A percentile compares a stretch with the other conserved stretches of the same genome.
Conservation (phyloP, 2,113 vertebrate species). For the Syngnathus floridae region DNA sequence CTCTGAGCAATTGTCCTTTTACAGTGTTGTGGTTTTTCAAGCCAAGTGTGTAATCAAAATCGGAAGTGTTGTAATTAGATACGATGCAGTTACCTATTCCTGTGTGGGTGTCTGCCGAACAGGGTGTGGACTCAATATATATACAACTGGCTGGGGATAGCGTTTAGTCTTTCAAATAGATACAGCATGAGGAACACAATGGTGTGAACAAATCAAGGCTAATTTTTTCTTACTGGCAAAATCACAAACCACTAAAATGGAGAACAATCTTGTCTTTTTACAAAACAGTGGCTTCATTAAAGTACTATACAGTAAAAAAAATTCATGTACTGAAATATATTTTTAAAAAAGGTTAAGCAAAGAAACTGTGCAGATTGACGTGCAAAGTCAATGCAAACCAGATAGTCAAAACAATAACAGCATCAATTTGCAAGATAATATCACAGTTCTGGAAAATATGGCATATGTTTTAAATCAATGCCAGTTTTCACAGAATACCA, state of each 20-base stretch:
- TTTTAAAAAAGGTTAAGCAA: slow-evolving; percentile 1
- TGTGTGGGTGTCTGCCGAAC: slow-evolving; percentile 63
- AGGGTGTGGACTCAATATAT: slow-evolving; percentile 51
- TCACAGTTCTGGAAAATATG: slow-evolving; percentile 38
- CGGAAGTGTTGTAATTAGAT: slow-evolving; percentile 68
- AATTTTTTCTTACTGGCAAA: too few relatives aligned
- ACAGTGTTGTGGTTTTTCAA: slow-evolving; percentile 71
- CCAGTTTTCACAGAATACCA: slow-evolving; percentile 24
- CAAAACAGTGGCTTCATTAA: too few relatives aligned
- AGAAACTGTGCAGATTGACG: slow-evolving; percentile 37
- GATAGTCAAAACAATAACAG: slow-evolving; percentile 61
- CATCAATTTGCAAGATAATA: slow-evolving; percentile 46
- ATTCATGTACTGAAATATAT: not conserved
- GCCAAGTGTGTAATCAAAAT: slow-evolving; percentile 70
- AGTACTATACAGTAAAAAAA: too few relatives aligned
- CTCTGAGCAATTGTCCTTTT: slow-evolving; percentile 72
- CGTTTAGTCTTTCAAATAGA: not conserved
- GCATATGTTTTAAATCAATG: slow-evolving; percentile 54
- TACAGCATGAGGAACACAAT: not conserved
- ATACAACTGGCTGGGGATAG: not conserved
- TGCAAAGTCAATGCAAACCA: slow-evolving; percentile 41
- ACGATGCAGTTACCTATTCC: slow-evolving; percentile 63
- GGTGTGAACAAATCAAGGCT: not conserved
- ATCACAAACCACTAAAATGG: too few relatives aligned
- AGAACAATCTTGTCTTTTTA: too few relatives aligned